Percentiles rank a stretch among this genome's conserved stretches.
Evolutionary conservation across 2,888 invertebrate species (phyloP).

Genomic region (Tenthredo scrophulariae): DNA sequence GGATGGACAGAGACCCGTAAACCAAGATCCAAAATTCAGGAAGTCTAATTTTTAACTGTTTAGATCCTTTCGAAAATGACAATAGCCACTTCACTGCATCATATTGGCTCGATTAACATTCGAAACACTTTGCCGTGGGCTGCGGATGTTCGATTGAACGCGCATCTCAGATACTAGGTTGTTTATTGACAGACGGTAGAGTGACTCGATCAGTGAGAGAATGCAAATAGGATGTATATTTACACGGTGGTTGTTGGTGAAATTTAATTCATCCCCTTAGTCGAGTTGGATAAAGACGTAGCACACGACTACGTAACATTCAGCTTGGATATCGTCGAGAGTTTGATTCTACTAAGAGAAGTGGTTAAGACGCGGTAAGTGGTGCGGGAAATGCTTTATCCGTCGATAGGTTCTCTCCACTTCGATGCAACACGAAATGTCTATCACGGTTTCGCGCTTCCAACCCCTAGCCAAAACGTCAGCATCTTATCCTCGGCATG

Average conservation of each 20-base stretch:
- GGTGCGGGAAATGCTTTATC: constrained; percentile 48
- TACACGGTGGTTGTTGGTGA: neutral
- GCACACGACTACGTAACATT: neutral
- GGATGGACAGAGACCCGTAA: neutral
- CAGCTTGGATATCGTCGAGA: constrained; percentile 7
- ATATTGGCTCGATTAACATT: neutral
- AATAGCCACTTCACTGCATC: neutral
- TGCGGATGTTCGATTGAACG: constrained; percentile 11
- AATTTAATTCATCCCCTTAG: constrained; percentile 17
- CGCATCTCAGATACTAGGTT: neutral
- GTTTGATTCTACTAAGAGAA: neutral
- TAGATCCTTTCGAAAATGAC: neutral
- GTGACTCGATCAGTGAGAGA: constrained; percentile 8
- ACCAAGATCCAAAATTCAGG: neutral
- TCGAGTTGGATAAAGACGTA: neutral
- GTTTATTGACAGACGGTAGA: neutral
- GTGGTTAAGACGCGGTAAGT: constrained; percentile 43
- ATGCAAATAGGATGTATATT: neutral
- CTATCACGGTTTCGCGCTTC: constrained; percentile 19
- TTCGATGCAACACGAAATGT: constrained; percentile 30
- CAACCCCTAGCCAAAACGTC: constrained; percentile 45
- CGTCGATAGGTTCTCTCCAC: constrained; percentile 29
- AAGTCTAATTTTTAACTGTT: neutral
- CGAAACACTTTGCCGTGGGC: neutral
- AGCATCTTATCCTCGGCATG: constrained; percentile 51